Base-by-base conservation (phyloP, 2,888 invertebrate genomes). In the Dryomyza anilis region DNA sequence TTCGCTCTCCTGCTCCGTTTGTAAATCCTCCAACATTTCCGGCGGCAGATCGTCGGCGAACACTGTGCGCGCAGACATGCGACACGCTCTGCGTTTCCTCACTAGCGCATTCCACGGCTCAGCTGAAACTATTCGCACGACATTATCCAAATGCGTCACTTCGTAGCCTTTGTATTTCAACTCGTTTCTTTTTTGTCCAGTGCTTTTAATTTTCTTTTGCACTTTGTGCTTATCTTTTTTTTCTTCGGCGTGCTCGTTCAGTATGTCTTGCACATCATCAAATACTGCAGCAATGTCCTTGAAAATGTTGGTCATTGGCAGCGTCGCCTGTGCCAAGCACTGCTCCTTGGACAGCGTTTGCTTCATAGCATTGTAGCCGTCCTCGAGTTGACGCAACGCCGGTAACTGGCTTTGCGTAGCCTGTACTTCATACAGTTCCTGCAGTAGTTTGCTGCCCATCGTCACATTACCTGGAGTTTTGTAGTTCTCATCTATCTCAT, bases 321-420 rank as follows among this genome's bases (percentile, higher is more conserved):
- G 64, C 0, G 72, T 61, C 1, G 65, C 46, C 2, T 64, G 63
- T 39, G 70, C 62, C 33, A 61, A 14, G 5, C 7, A 5, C 8
- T 30, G n/a, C 5, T 58, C 52, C 1, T 61, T 66, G 4, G 65
- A 57, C 33, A 78, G 57, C 1, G 71, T 39, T 25, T 69, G 53
- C 61, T 81, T 81, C 62, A 76, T 75, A 25, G 72, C 72, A 62
- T 77, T 81, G 61, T 81, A 81, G 5, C 74, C 73, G 0, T 74
- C 63, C 57, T 81, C 78, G 1, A 80, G 71, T 14, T 71, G 69
- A 14, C 70, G 68, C 4, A 81, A 66, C 0, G 72, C 70, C 12
- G 71, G 64, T 23, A 73, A 60, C 10, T 68, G 59, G 0, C 65
- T 59, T 1, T 67, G 57, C 7, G 73, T 63, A 1, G 70, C 71